Conservation (phyloP, 2,888 invertebrate genomes). For the Cheiracanthium punctorium region DNA sequence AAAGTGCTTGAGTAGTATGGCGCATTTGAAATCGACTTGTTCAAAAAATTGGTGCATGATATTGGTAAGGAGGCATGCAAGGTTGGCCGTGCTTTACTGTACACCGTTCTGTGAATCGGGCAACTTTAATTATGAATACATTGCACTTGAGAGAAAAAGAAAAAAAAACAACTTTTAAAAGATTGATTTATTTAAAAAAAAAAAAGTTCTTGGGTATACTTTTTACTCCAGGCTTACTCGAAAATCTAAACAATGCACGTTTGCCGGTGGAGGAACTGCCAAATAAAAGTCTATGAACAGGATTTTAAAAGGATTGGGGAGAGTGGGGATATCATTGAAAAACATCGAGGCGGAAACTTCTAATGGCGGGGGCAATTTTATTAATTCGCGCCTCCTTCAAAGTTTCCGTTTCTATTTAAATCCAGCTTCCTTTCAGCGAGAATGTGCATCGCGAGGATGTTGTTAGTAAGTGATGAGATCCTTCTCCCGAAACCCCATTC, state of each 20-base stretch:
- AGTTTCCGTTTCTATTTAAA: constrained; percentile 46
- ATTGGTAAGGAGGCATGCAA: no score
- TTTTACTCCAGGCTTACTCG: no score
- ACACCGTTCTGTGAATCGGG: no score
- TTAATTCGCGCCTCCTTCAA: background rate
- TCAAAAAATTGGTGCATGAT: no score
- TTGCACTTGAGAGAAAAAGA: no score
- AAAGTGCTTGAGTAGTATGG: no score
- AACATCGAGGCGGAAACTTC: constrained; percentile 8
- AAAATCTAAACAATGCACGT: background rate
- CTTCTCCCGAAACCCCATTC: constrained; percentile 1
- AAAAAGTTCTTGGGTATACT: no score
- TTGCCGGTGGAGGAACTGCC: background rate
- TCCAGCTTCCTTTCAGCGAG: constrained; percentile 12
- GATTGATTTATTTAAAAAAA: no score
- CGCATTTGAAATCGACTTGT: no score
- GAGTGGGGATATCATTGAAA: background rate
- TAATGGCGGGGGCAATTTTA: constrained; percentile 14
- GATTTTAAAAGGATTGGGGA: background rate
- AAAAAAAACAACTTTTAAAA: no score
- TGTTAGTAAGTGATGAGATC: constrained; percentile 38
- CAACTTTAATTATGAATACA: no score
- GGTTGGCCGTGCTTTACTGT: no score
- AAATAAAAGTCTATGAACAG: background rate
- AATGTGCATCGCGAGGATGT: background rate